Conservation (phyloP, 2,797 vertebrate genomes). For the Trematomus bernacchii region DNA sequence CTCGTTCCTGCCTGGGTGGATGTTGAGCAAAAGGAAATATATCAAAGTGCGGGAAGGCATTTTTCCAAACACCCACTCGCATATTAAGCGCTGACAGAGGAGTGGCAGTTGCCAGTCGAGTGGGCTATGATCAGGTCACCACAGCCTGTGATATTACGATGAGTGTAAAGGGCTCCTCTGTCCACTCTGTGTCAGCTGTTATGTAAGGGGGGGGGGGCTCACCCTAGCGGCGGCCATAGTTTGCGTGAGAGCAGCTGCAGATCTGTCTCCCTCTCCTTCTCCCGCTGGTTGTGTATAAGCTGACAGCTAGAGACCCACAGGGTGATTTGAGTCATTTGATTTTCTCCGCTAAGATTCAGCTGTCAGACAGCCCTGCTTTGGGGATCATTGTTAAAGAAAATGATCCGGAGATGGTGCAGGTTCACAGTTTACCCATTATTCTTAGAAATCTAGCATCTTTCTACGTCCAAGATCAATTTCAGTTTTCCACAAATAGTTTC, state of each 20-base stretch:
- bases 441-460: slow-evolving; percentile 37
- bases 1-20: slow-evolving; percentile 40
- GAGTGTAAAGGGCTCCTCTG: slow-evolving; percentile 52
- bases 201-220: slow-evolving; percentile 46
- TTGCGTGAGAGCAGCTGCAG: slow-evolving; percentile 58
- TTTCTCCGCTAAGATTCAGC: slow-evolving; percentile 58
- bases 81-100: slow-evolving; percentile 45
- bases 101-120: slow-evolving; percentile 54
- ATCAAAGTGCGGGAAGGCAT: slow-evolving; percentile 36
- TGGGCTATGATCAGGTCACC: slow-evolving; percentile 45
- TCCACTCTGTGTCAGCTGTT: slow-evolving; percentile 41
- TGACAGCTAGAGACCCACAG: slow-evolving; percentile 67
- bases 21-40: slow-evolving; percentile 34
- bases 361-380: slow-evolving; percentile 63
- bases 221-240: slow-evolving; percentile 51
- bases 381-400: slow-evolving; percentile 68
- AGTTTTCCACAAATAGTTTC: too few relatives aligned
- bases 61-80: slow-evolving; percentile 37
- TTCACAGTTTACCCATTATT: slow-evolving; percentile 35
- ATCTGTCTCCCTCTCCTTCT: slow-evolving; percentile 27
- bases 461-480: background rate
- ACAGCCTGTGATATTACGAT: slow-evolving; percentile 34
- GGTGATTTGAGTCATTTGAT: slow-evolving; percentile 73
- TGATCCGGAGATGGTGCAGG: slow-evolving; percentile 40
- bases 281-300: slow-evolving; percentile 59